Conservation (phyloP, 1,140 invertebrate species). For the Bombyx mandarina region DNA sequence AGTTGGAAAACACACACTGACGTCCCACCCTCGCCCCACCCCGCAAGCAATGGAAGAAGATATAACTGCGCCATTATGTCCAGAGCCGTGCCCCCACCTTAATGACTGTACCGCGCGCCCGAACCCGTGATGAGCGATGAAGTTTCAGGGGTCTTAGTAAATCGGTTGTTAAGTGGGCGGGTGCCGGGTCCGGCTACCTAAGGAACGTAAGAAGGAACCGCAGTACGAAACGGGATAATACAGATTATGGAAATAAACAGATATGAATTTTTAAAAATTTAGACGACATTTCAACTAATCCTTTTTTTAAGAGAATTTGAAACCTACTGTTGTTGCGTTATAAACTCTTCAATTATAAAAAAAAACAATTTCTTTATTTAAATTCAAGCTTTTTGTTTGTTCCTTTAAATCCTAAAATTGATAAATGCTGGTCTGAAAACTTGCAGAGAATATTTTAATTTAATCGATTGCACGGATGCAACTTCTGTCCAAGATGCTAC, state of each 20-base stretch:
- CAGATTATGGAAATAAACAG: conserved; percentile 2
- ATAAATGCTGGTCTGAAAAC: neutral
- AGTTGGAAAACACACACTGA: conserved; percentile 52
- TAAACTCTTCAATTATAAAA: neutral
- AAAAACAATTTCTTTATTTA: neutral
- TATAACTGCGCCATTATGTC: conserved; percentile 39
- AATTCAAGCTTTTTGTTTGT: neutral
- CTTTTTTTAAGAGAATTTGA: too few relatives aligned
- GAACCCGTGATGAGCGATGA: conserved; percentile 22
- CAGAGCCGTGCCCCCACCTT: conserved; percentile 22
- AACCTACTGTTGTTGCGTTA: too few relatives aligned
- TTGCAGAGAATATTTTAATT: neutral
- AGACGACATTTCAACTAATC: too few relatives aligned
- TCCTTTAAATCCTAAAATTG: neutral
- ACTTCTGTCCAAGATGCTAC: neutral
- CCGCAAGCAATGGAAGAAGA: conserved; percentile 50
- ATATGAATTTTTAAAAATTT: neutral
- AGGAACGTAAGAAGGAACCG: conserved; percentile 64
- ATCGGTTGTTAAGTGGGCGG: conserved; percentile 26
- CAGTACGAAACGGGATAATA: conserved; percentile 33
- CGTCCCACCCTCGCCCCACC: conserved; percentile 31
- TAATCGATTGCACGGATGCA: neutral
- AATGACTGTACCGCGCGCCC: conserved; percentile 17
- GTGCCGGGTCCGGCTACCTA: conserved; percentile 21
- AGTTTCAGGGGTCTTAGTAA: conserved; percentile 30